Conservation (phyloP, 2,113 vertebrate genomes). For the Syngnathus typhle region DNA sequence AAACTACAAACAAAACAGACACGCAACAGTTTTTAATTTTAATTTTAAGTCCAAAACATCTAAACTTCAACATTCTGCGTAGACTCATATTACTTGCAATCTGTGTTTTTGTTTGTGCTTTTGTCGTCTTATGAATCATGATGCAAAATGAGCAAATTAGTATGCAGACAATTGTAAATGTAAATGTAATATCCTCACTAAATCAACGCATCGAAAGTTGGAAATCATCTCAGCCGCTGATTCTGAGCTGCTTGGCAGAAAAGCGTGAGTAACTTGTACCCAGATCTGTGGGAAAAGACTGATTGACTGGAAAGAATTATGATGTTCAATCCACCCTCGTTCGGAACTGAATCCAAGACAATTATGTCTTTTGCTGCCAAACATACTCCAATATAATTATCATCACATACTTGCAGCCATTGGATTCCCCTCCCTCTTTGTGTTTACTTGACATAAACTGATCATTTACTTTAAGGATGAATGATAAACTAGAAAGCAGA, state of each 20-base stretch:
- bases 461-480: conserved; percentile 40
- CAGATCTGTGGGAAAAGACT: conserved; percentile 26
- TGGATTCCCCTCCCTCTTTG: neutral
- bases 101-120: neutral
- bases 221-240: neutral
- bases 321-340: conserved; percentile 29
- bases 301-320: conserved; percentile 38
- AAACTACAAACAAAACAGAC: neutral
- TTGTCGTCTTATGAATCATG: neutral
- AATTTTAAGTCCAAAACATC: neutral
- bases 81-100: neutral
- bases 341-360: conserved; percentile 34
- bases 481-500: conserved; percentile 39
- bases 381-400: conserved; percentile 41
- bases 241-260: conserved; percentile 28
- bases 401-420: conserved; percentile 20
- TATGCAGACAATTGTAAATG: neutral
- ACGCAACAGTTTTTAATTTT: neutral
- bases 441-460: conserved; percentile 44
- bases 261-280: conserved; percentile 28
- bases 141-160: neutral
- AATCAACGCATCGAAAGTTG: neutral
- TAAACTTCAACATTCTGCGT: neutral
- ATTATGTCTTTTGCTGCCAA: conserved; percentile 40
- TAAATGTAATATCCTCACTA: neutral